Evolutionary conservation across 2,113 vertebrate genomes (phyloP).

Genomic region (Atractosteus spatula): DNA sequence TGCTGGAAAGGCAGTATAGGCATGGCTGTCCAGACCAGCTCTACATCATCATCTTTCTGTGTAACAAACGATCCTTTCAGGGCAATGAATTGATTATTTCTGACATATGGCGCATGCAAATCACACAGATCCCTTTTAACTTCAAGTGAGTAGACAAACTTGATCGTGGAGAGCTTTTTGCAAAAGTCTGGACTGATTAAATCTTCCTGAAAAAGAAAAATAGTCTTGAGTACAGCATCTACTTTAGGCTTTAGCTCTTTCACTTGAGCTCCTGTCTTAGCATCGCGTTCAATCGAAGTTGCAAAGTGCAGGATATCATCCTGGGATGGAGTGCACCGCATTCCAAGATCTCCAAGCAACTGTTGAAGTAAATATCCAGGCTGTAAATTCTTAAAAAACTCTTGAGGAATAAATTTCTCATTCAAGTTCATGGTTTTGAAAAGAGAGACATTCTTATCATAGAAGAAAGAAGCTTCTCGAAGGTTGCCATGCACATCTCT

Average conservation of each 20-base stretch:
- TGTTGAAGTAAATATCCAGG: rapidly evolving
- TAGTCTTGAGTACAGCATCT: constrained; percentile 13
- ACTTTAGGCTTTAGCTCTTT: constrained; percentile 9
- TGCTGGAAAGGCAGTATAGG: neutral
- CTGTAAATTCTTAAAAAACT: neutral
- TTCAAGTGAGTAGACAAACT: constrained; percentile 34
- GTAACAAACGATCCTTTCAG: constrained; percentile 35
- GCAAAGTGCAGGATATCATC: constrained; percentile 43
- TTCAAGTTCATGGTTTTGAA: constrained; percentile 30
- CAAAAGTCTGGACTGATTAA: neutral
- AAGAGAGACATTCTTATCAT: rapidly evolving
- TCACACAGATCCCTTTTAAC: neutral
- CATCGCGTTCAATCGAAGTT: constrained; percentile 22
- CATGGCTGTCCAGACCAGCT: constrained; percentile 48
- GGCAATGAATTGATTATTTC: neutral
- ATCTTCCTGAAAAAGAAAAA: neutral
- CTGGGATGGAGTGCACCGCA: constrained; percentile 27
- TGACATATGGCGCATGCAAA: constrained; percentile 33
- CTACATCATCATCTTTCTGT: neutral
- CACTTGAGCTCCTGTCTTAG: neutral
- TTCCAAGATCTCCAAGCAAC: constrained; percentile 34
- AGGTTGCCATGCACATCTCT: constrained; percentile 13
- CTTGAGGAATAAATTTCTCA: constrained; percentile 39
- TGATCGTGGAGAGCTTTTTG: constrained; percentile 28
- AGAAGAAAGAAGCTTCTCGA: constrained; percentile 38